Evolutionary conservation across 2,797 vertebrate genomes (phyloP).

Genomic region (Leptodactylus fallax): DNA sequence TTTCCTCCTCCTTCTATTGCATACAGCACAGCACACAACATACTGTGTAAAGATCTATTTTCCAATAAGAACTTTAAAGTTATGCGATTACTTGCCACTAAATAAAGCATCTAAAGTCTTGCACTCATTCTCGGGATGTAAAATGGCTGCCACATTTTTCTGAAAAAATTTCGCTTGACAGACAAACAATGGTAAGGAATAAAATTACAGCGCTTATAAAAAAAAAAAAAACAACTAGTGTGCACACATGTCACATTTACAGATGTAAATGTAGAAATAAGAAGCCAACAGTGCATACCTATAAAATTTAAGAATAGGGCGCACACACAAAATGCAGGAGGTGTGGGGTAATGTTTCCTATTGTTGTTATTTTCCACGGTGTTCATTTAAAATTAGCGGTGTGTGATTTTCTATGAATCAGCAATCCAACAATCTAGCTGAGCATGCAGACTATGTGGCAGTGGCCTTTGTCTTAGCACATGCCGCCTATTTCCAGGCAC

Average conservation of each 20-base stretch:
- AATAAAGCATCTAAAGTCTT: background rate
- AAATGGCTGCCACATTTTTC: background rate
- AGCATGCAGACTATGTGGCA: background rate
- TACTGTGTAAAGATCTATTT: background rate
- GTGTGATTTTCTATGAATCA: background rate
- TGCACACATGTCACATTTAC: too few relatives aligned
- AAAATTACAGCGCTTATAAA: too few relatives aligned
- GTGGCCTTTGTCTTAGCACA: constrained; percentile 37
- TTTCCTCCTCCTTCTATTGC: background rate
- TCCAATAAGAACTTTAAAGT: background rate
- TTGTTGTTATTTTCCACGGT: background rate
- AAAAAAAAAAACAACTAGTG: too few relatives aligned
- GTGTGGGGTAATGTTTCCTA: background rate
- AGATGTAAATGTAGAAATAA: too few relatives aligned
- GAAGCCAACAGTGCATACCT: background rate
- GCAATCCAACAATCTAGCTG: background rate
- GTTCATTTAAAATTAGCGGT: background rate
- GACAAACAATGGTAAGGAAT: background rate
- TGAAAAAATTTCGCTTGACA: background rate
- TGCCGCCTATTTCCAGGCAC: constrained; percentile 53
- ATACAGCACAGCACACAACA: background rate
- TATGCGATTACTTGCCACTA: background rate
- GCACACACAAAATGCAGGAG: background rate
- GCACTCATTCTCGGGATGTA: background rate
- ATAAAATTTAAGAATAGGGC: background rate